Conservation (phyloP, 1,140 invertebrate genomes). For the Heliconius congener region DNA sequence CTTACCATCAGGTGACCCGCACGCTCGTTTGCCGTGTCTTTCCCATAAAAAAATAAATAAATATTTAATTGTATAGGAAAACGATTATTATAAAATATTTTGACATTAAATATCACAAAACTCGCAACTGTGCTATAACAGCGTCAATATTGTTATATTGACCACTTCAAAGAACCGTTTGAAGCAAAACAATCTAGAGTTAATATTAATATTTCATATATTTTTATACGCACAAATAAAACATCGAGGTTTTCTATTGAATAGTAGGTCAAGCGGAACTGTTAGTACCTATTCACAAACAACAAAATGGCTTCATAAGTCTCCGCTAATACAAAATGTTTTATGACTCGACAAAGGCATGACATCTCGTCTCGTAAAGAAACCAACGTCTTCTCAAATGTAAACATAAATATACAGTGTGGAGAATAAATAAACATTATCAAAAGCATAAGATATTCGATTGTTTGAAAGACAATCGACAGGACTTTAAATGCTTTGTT, state of each 20-base stretch:
- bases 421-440: constrained; percentile 25
- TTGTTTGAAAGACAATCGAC: constrained; percentile 29
- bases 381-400: background rate
- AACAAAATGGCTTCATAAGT: constrained; percentile 18
- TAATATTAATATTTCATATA: constrained; percentile 5
- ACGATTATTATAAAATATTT: no score
- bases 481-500: background rate
- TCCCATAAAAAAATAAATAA: no score
- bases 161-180: background rate
- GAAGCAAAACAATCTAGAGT: background rate
- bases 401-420: constrained; percentile 20
- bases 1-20: no score
- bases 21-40: no score
- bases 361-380: constrained; percentile 14
- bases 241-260: background rate
- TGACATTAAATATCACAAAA: no score
- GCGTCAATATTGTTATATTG: background rate
- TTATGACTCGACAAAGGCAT: constrained; percentile 22
- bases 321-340: constrained; percentile 14
- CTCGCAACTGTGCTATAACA: no score
- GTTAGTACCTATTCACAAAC: constrained; percentile 1
- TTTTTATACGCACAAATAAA: background rate
- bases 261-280: constrained; percentile 12
- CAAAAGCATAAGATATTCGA: constrained; percentile 19
- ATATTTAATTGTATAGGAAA: no score